Percentiles rank a stretch among this genome's conserved stretches.
Evolutionary conservation across 2,113 vertebrate genomes (phyloP).

Genomic region (Megaptera novaeangliae): DNA sequence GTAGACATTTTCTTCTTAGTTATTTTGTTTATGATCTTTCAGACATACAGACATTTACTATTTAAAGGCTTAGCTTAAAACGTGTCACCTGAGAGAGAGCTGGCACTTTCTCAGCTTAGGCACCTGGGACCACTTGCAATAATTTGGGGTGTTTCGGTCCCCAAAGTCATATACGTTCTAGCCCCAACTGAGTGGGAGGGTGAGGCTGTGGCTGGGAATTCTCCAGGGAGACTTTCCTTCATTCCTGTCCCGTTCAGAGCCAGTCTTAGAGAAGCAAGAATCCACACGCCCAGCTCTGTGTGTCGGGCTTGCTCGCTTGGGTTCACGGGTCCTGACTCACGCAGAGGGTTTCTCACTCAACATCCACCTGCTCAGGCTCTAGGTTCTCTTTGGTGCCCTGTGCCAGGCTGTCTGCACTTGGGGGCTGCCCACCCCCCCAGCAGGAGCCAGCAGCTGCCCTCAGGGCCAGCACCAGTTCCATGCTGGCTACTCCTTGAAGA

Average conservation of each 20-base stretch:
- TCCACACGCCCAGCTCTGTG: no score
- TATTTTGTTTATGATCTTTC: not conserved
- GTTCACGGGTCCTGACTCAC: not conserved
- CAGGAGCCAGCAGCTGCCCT: not conserved
- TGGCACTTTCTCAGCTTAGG: accelerated
- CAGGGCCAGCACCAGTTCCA: not conserved
- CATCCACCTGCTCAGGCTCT: not conserved
- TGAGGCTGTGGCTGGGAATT: accelerated
- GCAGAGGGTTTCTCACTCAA: not conserved
- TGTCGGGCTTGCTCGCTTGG: accelerated
- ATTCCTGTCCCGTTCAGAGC: not conserved
- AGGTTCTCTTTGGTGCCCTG: not conserved
- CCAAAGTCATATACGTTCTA: not conserved
- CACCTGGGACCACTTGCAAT: not conserved
- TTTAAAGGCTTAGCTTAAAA: not conserved
- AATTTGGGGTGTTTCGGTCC: no score
- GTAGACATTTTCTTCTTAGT: not conserved
- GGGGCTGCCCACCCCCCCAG: not conserved
- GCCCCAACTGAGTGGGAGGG: no score
- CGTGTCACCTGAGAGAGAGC: not conserved
- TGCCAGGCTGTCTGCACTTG: no score
- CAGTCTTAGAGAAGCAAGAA: not conserved
- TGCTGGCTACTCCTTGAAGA: not conserved
- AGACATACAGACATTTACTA: not conserved
- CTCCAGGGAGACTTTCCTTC: not conserved